Conservation (phyloP, 2,797 vertebrate species). For the Enteromius mattozi region DNA sequence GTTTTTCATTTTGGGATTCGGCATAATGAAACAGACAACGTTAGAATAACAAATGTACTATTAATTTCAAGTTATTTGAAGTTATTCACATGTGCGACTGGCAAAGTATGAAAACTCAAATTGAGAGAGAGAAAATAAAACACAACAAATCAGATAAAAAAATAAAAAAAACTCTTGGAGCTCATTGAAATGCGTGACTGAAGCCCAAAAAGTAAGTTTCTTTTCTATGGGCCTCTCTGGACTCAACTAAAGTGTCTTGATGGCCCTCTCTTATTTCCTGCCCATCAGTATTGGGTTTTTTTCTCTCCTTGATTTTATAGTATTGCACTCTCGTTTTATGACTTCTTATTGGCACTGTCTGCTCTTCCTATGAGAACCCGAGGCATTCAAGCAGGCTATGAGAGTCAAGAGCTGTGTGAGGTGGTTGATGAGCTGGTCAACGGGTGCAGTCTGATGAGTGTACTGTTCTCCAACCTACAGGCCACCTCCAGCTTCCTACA, state of each 20-base stretch:
- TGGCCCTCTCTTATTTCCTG: constrained; percentile 61
- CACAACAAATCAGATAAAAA: constrained; percentile 16
- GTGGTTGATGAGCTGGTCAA: constrained; percentile 39
- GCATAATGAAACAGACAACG: constrained; percentile 39
- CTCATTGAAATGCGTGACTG: constrained; percentile 3
- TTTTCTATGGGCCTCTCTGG: constrained; percentile 28
- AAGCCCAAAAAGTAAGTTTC: constrained; percentile 32
- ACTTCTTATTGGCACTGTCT: constrained; percentile 63
- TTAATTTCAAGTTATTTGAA: constrained; percentile 45
- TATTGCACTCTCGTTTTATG: constrained; percentile 61
- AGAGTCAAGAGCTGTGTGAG: constrained; percentile 52
- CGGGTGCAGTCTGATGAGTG: constrained; percentile 31
- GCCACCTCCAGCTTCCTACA: constrained; percentile 27
- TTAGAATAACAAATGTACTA: constrained; percentile 43
- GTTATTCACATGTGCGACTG: constrained; percentile 15
- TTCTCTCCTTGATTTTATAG: constrained; percentile 63
- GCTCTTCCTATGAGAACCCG: constrained; percentile 61
- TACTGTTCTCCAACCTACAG: constrained; percentile 25
- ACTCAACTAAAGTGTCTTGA: constrained; percentile 36
- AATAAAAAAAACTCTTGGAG: background rate
- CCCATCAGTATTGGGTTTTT: constrained; percentile 57
- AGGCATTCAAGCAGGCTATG: constrained; percentile 60
- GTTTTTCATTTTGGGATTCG: constrained; percentile 37
- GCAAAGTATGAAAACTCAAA: constrained; percentile 32
- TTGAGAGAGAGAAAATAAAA: constrained; percentile 20